Conservation (phyloP, 2,797 vertebrate species). For the Brotula barbata region DNA sequence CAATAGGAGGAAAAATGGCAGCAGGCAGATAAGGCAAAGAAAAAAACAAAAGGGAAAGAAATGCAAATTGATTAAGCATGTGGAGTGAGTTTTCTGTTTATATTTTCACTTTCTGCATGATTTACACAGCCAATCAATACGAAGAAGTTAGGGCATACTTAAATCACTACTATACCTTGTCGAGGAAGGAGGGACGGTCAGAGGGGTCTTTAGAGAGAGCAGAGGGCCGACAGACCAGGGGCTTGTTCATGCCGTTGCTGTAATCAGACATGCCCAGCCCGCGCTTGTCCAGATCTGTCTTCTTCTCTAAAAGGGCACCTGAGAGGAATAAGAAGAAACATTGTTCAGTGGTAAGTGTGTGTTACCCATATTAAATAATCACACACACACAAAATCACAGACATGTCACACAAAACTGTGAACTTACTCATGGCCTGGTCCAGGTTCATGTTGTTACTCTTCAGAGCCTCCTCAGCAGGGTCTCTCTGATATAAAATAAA, state of each 20-base stretch:
- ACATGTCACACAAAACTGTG: background rate
- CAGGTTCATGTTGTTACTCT: slow-evolving; percentile 98
- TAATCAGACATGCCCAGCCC: slow-evolving; percentile 95
- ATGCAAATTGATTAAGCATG: background rate
- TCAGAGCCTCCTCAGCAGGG: slow-evolving; percentile 98
- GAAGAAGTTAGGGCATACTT: background rate
- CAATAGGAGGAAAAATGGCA: slow-evolving; percentile 47
- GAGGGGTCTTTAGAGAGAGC: slow-evolving; percentile 97
- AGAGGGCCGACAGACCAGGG: slow-evolving; percentile 90
- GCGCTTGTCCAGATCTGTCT: slow-evolving; percentile 97
- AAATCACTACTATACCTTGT: slow-evolving; percentile 85
- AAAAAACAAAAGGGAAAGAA: slow-evolving; percentile 36
- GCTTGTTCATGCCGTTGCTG: slow-evolving; percentile 93
- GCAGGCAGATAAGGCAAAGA: too few relatives aligned
- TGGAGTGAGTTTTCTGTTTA: too few relatives aligned
- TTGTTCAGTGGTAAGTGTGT: too few relatives aligned
- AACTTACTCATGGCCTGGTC: slow-evolving; percentile 99
- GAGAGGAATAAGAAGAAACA: slow-evolving; percentile 13
- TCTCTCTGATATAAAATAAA: too few relatives aligned
- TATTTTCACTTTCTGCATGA: too few relatives aligned
- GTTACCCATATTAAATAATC: too few relatives aligned
- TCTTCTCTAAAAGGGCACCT: slow-evolving; percentile 99
- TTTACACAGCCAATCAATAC: too few relatives aligned
- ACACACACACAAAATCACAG: background rate
- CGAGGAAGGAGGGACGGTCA: slow-evolving; percentile 91